These are phyloP conservation scores for Hypothenemus hampei DNA, from an alignment of 1,140 invertebrate genomes.

Conservation along the genomic window DNA sequence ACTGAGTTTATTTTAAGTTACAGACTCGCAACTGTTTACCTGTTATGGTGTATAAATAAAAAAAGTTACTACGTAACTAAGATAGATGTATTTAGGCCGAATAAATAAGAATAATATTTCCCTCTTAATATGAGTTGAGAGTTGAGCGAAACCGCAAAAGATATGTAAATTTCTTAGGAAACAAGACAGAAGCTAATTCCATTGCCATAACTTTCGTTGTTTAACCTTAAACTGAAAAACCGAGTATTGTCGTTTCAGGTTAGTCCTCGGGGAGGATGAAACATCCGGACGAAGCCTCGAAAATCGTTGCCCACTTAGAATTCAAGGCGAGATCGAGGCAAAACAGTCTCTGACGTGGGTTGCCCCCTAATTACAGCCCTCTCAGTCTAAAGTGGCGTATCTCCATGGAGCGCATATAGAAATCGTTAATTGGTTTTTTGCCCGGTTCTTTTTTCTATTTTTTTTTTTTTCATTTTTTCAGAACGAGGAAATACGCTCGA, in stretches of 20 bases:
- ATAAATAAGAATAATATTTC: no score
- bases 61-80: no score
- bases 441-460: neutral
- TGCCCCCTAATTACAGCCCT: conserved; percentile 14
- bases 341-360: neutral
- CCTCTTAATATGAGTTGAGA: no score
- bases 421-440: conserved; percentile 15
- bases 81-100: no score
- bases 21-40: no score
- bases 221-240: conserved; percentile 24
- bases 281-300: conserved; percentile 10
- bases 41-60: no score
- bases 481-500: neutral
- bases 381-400: conserved; percentile 12
- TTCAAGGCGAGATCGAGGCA: conserved; percentile 6
- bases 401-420: conserved; percentile 16
- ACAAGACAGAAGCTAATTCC: conserved; percentile 6
- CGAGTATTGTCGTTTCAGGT: conserved; percentile 12
- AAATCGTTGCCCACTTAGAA: conserved; percentile 16
- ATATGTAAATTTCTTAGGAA: no score
- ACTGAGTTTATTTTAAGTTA: no score
- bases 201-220: conserved; percentile 14
- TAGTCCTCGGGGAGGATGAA: conserved; percentile 9
- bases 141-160: no score
- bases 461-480: neutral